Evolutionary conservation across 2,888 invertebrate species (phyloP), one percentile per base, ranked within the genome.

Genomic region (Coelogynopora nodosa): DNA sequence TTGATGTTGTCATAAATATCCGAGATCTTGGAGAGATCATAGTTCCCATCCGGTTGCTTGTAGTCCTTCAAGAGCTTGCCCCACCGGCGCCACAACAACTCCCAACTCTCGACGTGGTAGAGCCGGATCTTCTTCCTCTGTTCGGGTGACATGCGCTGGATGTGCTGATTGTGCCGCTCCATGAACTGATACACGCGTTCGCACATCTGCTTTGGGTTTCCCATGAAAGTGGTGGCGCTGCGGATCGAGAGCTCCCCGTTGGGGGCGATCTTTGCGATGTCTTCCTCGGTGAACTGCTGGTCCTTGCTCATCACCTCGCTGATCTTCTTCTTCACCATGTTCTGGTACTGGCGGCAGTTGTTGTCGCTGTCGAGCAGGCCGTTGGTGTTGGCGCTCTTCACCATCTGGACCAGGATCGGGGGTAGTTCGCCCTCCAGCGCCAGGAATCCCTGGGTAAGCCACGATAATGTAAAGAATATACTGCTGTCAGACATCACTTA

Each of bases 1-100:
- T 99, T 99, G 90, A 99, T 98, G 91, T 98, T 98, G 93, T 99
- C 99, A 91, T 99, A 99, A 89, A 99, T 99, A 91, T 99, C 99
- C 0, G 99, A 98, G 87, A 99, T 96, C 93, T 99, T 99, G 1
- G 97, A 98, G 90, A 99, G 98, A 92, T 99, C 99, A 92, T 95
- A 99, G 67, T 86, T 94, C 82, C 31, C 67, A 26, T 67, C 67
- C 0, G 85, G 87, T 0, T 30, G 67, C 90, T 95, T 96, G 91
- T 99, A 99, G 92, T 99, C 99, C 92, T 98, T 98, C 91, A 98
- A 97, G 86, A 98, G 95, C 93, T 98, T 98, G 74, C 96, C 96
- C 98, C 98, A 98, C 18, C 98, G 94, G 27, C 98, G 94, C 1
- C 96, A 96, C 95, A 99, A 97, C 88, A 99, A 93, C 90, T 99